Conservation (phyloP, 2,113 vertebrate genomes). For the Parotia lawesii region DNA sequence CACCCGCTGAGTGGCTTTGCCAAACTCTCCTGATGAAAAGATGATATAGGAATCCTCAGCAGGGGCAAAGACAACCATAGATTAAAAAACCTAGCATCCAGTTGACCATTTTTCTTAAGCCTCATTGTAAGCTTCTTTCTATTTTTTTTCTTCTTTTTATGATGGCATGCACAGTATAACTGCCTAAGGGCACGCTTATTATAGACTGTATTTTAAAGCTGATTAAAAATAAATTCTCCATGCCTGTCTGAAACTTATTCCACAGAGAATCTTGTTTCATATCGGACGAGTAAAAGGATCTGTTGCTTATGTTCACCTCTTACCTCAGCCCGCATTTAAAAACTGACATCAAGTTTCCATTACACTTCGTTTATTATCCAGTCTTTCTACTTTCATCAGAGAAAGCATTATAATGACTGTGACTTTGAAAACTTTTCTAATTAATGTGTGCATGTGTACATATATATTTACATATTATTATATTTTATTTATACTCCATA, state of each 20-base stretch:
- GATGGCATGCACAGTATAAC: slow-evolving; percentile 34
- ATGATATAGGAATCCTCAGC: slow-evolving; percentile 35
- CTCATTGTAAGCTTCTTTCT: not conserved
- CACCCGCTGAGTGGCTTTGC: not conserved
- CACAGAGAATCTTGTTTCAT: slow-evolving; percentile 53
- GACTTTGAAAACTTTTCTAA: slow-evolving; percentile 35
- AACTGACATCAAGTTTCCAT: slow-evolving; percentile 48
- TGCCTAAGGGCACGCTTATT: slow-evolving; percentile 48
- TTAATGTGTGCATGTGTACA: not conserved
- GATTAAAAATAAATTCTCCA: slow-evolving; percentile 70
- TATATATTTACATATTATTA: not conserved
- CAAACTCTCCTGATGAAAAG: slow-evolving; percentile 32
- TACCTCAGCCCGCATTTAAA: slow-evolving; percentile 48
- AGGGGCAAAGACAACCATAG: not conserved
- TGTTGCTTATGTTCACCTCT: slow-evolving; percentile 64
- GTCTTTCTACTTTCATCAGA: slow-evolving; percentile 32
- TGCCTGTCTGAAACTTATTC: slow-evolving; percentile 66
- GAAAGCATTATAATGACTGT: slow-evolving; percentile 2
- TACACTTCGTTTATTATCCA: slow-evolving; percentile 42
- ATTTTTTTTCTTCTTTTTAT: not conserved
- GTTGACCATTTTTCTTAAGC: slow-evolving; percentile 36
- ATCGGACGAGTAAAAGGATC: slow-evolving; percentile 47
- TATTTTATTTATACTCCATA: slow-evolving; percentile 6
- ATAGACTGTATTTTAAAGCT: slow-evolving; percentile 64
- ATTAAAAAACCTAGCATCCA: slow-evolving; percentile 9